Conservation (phyloP, 2,113 vertebrate species). For the Struthio camelus region DNA sequence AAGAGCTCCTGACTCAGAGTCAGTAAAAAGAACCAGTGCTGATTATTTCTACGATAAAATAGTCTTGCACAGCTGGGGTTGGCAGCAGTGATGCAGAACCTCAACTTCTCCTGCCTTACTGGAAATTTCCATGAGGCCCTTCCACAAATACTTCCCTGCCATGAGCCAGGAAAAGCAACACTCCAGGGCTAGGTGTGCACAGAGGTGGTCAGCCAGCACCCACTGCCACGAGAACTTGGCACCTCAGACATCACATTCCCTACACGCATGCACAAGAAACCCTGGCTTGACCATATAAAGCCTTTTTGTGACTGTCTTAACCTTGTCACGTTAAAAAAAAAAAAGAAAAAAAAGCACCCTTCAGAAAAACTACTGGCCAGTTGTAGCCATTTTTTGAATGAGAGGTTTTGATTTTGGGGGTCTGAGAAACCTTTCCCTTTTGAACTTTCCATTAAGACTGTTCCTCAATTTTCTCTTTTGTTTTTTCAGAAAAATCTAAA, state of each 20-base stretch:
- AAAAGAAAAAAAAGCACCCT: background rate
- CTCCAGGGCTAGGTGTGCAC: accelerated
- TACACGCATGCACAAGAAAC: background rate
- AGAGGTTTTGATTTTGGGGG: background rate
- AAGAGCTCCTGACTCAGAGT: background rate
- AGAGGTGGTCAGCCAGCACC: background rate
- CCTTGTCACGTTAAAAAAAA: background rate
- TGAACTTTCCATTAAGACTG: background rate
- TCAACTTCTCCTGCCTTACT: background rate
- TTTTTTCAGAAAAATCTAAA: background rate
- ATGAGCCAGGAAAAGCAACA: accelerated
- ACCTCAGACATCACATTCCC: background rate
- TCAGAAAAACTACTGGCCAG: background rate
- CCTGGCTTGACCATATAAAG: background rate
- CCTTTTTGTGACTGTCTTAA: background rate
- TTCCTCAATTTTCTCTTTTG: background rate
- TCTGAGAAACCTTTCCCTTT: background rate
- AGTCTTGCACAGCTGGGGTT: too few relatives aligned
- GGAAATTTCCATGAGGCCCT: background rate
- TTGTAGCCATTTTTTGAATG: background rate
- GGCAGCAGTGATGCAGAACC: background rate
- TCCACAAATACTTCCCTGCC: background rate
- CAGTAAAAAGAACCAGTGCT: background rate
- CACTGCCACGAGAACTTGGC: background rate
- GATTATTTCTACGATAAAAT: background rate